Percentiles rank a stretch among this genome's conserved stretches.
Evolutionary conservation across 1,140 invertebrate genomes (phyloP).

Genomic region (Drosophila paulistorum): DNA sequence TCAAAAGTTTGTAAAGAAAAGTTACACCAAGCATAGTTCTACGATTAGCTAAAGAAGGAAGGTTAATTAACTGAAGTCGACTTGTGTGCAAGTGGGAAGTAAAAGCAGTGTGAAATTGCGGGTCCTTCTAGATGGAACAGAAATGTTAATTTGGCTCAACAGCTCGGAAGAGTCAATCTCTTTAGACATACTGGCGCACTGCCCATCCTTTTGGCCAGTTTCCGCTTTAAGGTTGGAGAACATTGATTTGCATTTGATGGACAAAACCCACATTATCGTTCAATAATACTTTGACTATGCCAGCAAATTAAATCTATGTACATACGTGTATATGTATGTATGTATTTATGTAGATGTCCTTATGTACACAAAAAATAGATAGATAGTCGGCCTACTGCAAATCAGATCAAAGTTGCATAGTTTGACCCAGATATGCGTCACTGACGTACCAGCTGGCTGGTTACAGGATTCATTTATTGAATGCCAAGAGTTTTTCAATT

Average conservation of each 20-base stretch:
- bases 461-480: conserved; percentile 24
- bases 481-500: conserved; percentile 9
- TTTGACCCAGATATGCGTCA: conserved; percentile 65
- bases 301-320: conserved; percentile 1
- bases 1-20: too few species aligned
- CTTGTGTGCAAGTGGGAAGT: too few species aligned
- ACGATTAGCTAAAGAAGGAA: too few species aligned
- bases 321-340: conserved; percentile 1
- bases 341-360: conserved; percentile 1
- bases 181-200: conserved; percentile 66
- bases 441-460: conserved; percentile 56
- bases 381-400: conserved; percentile 39
- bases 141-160: too few species aligned
- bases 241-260: conserved; percentile 43
- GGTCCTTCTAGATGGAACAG: too few species aligned
- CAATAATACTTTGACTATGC: neutral
- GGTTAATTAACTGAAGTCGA: too few species aligned
- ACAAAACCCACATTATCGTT: neutral
- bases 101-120: too few species aligned
- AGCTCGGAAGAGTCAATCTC: too few species aligned
- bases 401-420: conserved; percentile 76
- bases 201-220: conserved; percentile 27
- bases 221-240: conserved; percentile 13
- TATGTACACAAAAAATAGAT: too few species aligned
- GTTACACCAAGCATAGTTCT: too few species aligned